phyloP scores from a whole-genome alignment of 2,797 vertebrate genomes.

The Nannoperca australis region DNA sequence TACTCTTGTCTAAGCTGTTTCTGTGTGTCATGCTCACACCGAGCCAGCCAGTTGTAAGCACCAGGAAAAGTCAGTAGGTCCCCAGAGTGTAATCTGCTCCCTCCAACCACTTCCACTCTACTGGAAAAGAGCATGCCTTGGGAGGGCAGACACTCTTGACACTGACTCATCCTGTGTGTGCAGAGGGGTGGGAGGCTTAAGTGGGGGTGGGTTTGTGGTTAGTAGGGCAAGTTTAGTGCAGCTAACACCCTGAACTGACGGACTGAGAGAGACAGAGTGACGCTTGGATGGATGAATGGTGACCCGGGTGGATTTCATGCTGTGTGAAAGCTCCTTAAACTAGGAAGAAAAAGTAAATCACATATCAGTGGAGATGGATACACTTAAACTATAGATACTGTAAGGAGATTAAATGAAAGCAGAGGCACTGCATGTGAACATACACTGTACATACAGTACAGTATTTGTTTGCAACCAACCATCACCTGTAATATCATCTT shows the following conservation, averaged over 20 bases:
- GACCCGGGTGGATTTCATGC: constrained; percentile 49
- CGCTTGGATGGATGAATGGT: constrained; percentile 41
- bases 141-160: constrained; percentile 57
- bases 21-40: constrained; percentile 37
- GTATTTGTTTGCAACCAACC: neutral
- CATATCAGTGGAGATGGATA: constrained; percentile 11
- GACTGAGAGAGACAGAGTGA: constrained; percentile 62
- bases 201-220: constrained; percentile 43
- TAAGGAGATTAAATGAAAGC: constrained; percentile 27
- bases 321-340: constrained; percentile 30
- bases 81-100: constrained; percentile 54
- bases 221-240: constrained; percentile 39
- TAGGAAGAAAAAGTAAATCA: neutral
- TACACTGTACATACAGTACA: neutral
- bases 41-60: constrained; percentile 32
- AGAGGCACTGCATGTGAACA: neutral
- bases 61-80: constrained; percentile 37
- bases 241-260: constrained; percentile 53
- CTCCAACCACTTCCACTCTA: constrained; percentile 64
- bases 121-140: constrained; percentile 55
- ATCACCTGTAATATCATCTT: neutral
- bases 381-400: constrained; percentile 12
- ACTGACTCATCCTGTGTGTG: constrained; percentile 55
- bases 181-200: neutral
- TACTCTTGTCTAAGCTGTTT: constrained; percentile 31